Percentiles rank a stretch among this genome's conserved stretches.
These are phyloP conservation scores for Colossoma macropomum DNA, from an alignment of 2,113 vertebrate species.

Conservation along the genomic window DNA sequence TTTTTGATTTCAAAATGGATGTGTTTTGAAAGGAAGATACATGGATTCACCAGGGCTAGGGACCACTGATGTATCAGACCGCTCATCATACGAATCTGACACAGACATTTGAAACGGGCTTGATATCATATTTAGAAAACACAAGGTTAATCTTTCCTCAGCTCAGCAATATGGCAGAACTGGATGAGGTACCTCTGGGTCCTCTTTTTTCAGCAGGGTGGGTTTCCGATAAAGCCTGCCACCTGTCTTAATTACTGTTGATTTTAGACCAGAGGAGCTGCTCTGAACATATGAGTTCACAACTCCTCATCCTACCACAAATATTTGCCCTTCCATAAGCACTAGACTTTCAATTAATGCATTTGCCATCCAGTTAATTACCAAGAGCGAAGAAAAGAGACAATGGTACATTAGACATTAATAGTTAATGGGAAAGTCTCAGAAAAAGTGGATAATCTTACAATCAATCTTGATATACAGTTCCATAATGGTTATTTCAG, in stretches of 20 bases:
- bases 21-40: too few species aligned
- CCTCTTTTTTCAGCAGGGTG: not conserved
- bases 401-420: constrained; percentile 6
- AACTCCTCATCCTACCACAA: constrained; percentile 31
- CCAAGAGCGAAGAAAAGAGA: constrained; percentile 12
- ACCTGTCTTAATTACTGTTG: constrained; percentile 47
- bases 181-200: constrained; percentile 4
- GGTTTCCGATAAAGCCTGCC: constrained; percentile 15
- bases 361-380: constrained; percentile 42
- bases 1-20: too few species aligned
- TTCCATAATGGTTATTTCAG: not conserved
- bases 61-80: not conserved
- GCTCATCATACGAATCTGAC: not conserved
- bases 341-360: constrained; percentile 49
- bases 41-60: too few species aligned
- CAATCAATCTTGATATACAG: not conserved
- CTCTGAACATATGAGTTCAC: constrained; percentile 40
- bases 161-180: constrained; percentile 24
- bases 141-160: not conserved
- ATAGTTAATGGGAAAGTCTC: constrained; percentile 15
- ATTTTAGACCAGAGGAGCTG: constrained; percentile 30
- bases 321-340: constrained; percentile 47
- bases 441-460: not conserved
- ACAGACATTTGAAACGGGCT: not conserved
- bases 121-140: not conserved